Evolutionary conservation across 2,113 vertebrate species (phyloP).

Genomic region (Malurus alboscapulatus): DNA sequence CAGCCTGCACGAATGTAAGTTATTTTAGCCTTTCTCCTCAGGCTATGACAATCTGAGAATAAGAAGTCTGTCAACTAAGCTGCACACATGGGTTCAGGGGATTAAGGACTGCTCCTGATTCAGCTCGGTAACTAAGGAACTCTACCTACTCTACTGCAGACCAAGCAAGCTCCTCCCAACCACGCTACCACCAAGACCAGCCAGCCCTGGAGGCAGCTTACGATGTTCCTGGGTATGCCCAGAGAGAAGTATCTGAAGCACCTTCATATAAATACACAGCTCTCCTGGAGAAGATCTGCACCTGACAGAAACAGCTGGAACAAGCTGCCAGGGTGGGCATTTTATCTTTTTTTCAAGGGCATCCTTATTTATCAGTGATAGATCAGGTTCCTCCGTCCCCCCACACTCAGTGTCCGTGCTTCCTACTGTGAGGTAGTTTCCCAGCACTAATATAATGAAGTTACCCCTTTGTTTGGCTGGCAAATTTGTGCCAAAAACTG

Average conservation of each 20-base stretch:
- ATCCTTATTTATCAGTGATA: background rate
- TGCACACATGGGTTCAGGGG: background rate
- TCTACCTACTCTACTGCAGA: background rate
- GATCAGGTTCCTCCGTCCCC: too few relatives aligned
- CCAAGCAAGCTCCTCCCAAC: fast-evolving
- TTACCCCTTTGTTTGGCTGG: background rate
- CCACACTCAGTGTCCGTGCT: background rate
- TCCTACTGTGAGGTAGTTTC: background rate
- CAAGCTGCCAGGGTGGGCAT: background rate
- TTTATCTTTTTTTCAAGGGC: background rate
- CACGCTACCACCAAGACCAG: fast-evolving
- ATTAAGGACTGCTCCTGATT: background rate
- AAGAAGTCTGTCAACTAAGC: background rate
- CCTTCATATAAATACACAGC: fast-evolving
- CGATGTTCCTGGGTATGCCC: background rate
- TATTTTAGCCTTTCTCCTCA: background rate
- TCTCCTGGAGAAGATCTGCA: background rate
- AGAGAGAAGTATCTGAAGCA: background rate
- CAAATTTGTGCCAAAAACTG: background rate
- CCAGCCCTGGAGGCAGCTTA: fast-evolving
- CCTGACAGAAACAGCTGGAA: background rate
- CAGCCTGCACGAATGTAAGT: background rate
- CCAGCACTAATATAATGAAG: background rate
- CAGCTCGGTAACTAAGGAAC: background rate
- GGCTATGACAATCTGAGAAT: background rate